Percentiles rank a stretch among this genome's conserved stretches.
Conservation (phyloP, 2,888 invertebrate species). For the Colostygia pectinataria region DNA sequence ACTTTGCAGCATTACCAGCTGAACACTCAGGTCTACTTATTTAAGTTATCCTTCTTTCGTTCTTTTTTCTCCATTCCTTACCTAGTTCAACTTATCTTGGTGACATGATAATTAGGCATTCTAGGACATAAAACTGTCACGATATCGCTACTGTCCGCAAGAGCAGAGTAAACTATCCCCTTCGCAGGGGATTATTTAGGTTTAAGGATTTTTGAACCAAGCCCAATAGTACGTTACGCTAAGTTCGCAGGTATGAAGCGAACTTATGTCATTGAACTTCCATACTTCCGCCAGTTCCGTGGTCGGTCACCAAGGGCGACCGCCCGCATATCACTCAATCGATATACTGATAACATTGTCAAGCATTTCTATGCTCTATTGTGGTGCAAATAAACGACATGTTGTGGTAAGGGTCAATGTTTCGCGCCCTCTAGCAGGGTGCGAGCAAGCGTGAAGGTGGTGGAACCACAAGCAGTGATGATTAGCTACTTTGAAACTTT, state of each 20-base stretch:
- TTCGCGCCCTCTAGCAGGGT: conserved; percentile 41
- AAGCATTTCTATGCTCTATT: conserved; percentile 30
- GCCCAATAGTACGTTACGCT: conserved; percentile 4
- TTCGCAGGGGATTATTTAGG: too few relatives aligned
- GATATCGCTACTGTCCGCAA: too few relatives aligned
- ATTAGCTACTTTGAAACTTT: conserved; percentile 12
- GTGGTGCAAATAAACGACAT: not conserved
- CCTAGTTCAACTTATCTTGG: too few relatives aligned
- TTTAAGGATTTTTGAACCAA: too few relatives aligned
- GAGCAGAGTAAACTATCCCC: too few relatives aligned
- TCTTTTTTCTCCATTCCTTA: too few relatives aligned
- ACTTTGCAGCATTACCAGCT: too few relatives aligned
- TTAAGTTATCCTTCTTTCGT: too few relatives aligned
- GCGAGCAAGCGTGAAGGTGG: conserved; percentile 48
- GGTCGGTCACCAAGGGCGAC: conserved; percentile 45
- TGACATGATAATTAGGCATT: too few relatives aligned
- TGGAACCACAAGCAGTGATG: conserved; percentile 26
- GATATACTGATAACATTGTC: conserved; percentile 43
- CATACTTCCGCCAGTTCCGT: conserved; percentile 32
- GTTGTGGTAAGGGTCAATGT: conserved; percentile 1
- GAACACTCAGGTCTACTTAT: too few relatives aligned
- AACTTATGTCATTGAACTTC: conserved; percentile 40
- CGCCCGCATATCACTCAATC: conserved; percentile 41
- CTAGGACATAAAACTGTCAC: too few relatives aligned
- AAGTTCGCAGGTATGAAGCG: not conserved